These are phyloP conservation scores for Apamea epomidion DNA, from an alignment of 2,888 invertebrate species.

Conservation along the genomic window DNA sequence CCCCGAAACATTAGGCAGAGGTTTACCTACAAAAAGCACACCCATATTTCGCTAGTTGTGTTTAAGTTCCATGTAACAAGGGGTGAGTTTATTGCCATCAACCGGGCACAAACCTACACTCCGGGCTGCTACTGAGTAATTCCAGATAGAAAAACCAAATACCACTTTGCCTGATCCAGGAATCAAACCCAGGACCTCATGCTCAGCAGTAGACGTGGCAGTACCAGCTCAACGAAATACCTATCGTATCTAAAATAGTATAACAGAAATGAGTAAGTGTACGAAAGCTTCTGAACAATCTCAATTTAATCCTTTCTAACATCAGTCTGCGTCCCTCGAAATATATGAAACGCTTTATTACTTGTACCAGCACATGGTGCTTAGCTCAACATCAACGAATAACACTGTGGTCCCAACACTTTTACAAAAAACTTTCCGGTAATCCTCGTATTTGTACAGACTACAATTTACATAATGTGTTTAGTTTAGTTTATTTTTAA, in stretches of 20 bases:
- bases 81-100: too few species aligned
- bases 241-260: background rate
- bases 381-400: constrained; percentile 12
- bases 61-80: too few species aligned
- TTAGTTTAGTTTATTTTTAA: constrained; percentile 29
- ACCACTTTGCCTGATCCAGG: too few species aligned
- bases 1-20: too few species aligned
- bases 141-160: too few species aligned
- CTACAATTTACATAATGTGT: constrained; percentile 50
- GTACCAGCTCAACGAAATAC: too few species aligned
- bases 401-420: constrained; percentile 9
- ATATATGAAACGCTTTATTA: constrained; percentile 30
- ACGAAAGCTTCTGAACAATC: background rate
- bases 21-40: too few species aligned
- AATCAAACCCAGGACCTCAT: too few species aligned
- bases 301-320: constrained; percentile 10
- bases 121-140: too few species aligned
- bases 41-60: too few species aligned
- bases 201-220: background rate
- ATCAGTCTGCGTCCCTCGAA: constrained; percentile 14
- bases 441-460: constrained; percentile 15
- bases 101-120: too few species aligned
- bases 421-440: constrained; percentile 23
- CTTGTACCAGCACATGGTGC: constrained; percentile 26
- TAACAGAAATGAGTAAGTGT: background rate